Percentiles rank a stretch among this genome's conserved stretches.
Evolutionary conservation across 2,797 vertebrate genomes (phyloP).

Genomic region (Spondyliosoma cantharus): DNA sequence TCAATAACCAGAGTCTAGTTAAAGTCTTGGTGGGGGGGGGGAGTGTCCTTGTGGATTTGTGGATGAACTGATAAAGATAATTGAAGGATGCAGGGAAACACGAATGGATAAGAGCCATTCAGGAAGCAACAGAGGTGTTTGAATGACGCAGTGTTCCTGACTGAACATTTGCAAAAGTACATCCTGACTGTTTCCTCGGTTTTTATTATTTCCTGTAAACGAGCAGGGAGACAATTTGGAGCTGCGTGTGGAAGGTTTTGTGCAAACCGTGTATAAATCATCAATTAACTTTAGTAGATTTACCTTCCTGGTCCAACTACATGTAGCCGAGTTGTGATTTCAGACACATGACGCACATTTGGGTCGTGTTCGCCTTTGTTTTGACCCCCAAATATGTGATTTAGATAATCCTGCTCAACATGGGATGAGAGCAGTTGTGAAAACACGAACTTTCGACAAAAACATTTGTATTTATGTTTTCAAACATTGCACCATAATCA

Average conservation of each 20-base stretch:
- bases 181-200: background rate
- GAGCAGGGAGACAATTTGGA: background rate
- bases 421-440: background rate
- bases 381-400: background rate
- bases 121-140: constrained; percentile 4
- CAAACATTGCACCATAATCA: background rate
- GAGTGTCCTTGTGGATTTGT: background rate
- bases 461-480: too few species aligned
- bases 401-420: background rate
- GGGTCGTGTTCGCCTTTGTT: background rate
- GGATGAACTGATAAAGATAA: background rate
- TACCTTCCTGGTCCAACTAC: too few species aligned
- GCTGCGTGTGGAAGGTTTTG: background rate
- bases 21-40: background rate
- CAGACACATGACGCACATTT: background rate
- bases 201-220: too few species aligned
- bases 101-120: background rate
- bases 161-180: background rate
- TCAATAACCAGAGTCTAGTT: background rate
- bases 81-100: background rate
- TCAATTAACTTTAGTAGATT: background rate
- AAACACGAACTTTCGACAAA: background rate
- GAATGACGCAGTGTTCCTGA: background rate
- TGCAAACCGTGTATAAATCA: background rate
- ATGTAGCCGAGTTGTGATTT: background rate